Base-by-base conservation (phyloP, 2,797 vertebrate species). In the Tragelaphus oryx region DNA sequence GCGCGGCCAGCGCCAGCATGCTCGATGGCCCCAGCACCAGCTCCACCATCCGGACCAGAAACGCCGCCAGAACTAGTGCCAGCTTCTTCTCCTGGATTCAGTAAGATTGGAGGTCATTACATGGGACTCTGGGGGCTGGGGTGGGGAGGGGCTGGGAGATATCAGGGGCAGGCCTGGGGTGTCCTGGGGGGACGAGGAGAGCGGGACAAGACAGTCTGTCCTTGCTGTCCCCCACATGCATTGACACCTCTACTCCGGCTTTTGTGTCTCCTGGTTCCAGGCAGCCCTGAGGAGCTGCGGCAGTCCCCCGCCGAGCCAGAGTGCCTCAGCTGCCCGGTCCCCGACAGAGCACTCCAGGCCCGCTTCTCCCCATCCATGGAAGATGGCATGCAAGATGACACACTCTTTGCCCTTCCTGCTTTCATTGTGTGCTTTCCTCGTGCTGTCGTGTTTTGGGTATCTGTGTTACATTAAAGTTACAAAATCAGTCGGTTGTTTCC, bases 61-160 rank as follows among this genome's bases (percentile, higher is more conserved):
- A 92, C 12, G 90, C 92, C 0, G 81, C 93, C 92, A 93, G 96
- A 81, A 82, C 46, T 4, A 84, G 92, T 20, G 84, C 97, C 88
- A 95, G 76, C 88, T 96, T 97, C 96, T 97, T 97, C 90, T 97
- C 91, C 86, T 96, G 97, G 97, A 96, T 96, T 88, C 93, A 96
- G 89, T 96, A 92, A 94, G 90, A 20, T 54, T 78, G 46, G 6
- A 60, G 1, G 87, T 37, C 68, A 18, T 30, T 28, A 50, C 13
- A 0, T 6, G 80, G 78, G 82, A 52, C 82, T 59, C 82, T 13
- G 80, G 33, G 16, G 60, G 81, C 75, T 6, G 55, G 82, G 18
- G 13, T 8, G 33, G 6, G 59, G 55, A 28, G 41, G 26, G 37
- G n/a, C 41, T 24, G 17, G n/a, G 88, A 57, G 71, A 16, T 24